A percentile compares a stretch with the other conserved stretches of the same genome.
Conservation (phyloP, 2,797 vertebrate genomes). For the Halcyon leucocephala region DNA sequence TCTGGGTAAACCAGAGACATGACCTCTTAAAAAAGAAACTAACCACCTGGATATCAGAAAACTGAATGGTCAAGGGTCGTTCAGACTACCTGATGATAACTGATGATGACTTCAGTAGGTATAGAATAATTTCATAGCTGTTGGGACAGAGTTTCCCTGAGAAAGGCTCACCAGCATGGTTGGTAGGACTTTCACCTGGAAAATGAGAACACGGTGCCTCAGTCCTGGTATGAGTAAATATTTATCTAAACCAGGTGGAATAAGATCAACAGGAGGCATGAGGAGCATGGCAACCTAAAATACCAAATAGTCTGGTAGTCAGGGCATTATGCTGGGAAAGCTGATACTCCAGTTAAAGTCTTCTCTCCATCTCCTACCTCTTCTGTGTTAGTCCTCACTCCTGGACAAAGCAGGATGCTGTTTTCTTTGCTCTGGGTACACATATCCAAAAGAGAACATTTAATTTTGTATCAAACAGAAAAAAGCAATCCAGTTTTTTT, state of each 20-base stretch:
- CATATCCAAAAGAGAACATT: not conserved
- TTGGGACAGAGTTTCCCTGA: not conserved
- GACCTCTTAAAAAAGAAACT: not conserved
- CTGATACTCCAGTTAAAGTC: not conserved
- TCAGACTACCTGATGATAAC: not conserved
- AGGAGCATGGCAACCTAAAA: constrained; percentile 17
- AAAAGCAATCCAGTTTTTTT: not conserved
- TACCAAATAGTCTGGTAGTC: not conserved
- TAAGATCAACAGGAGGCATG: constrained; percentile 46
- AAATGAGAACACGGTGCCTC: constrained; percentile 31
- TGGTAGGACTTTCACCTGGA: constrained; percentile 51
- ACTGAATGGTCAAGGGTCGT: not conserved
- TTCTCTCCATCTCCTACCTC: not conserved
- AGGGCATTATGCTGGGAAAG: not conserved
- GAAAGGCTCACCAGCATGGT: not conserved
- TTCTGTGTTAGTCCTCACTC: not conserved
- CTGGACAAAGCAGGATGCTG: not conserved
- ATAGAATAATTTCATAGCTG: not conserved
- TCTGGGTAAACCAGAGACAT: not conserved
- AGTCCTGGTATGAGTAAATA: constrained; percentile 64
- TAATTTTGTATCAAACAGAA: not conserved
- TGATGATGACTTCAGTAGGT: not conserved
- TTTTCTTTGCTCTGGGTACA: not conserved
- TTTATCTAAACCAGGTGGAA: constrained; percentile 59
- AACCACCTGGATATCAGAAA: not conserved